A percentile compares a stretch with the other conserved stretches of the same genome.
Evolutionary conservation across 2,888 invertebrate genomes (phyloP).

Genomic region (Agriopis marginaria): DNA sequence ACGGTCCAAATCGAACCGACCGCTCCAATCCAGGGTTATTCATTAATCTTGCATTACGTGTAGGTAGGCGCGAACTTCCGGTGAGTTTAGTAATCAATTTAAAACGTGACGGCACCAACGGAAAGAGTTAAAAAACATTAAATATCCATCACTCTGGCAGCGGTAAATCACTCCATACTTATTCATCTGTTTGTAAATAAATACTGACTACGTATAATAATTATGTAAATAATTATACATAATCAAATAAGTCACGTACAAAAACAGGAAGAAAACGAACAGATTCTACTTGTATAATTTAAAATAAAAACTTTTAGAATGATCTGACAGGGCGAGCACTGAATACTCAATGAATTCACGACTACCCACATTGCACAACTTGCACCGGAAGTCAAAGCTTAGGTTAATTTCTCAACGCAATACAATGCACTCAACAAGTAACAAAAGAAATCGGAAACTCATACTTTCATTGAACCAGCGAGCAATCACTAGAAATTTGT

Average conservation of each 20-base stretch:
- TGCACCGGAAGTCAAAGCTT: slow-evolving; percentile 26
- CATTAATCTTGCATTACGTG: slow-evolving; percentile 35
- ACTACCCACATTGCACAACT: slow-evolving; percentile 28
- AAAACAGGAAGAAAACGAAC: not conserved
- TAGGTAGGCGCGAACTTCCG: slow-evolving; percentile 34
- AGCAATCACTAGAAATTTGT: slow-evolving; percentile 65
- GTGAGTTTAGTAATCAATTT: slow-evolving; percentile 33
- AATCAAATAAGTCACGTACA: not conserved
- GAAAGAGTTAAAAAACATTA: slow-evolving; percentile 22
- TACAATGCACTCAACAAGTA: slow-evolving; percentile 28
- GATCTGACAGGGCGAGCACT: slow-evolving; percentile 5
- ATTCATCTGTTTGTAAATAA: slow-evolving; percentile 11
- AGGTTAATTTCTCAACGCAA: slow-evolving; percentile 22
- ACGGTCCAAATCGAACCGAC: slow-evolving; percentile 10
- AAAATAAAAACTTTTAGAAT: not conserved
- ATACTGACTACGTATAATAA: not conserved
- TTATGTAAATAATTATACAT: not conserved
- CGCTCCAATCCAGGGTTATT: slow-evolving; percentile 20
- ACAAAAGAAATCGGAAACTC: slow-evolving; percentile 55
- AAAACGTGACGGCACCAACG: slow-evolving; percentile 34
- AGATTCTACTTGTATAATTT: not conserved
- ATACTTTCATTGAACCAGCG: slow-evolving; percentile 64
- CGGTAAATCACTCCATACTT: not conserved
- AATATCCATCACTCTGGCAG: slow-evolving; percentile 18
- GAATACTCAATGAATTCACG: slow-evolving; percentile 13